These are phyloP conservation scores for Danio choprae DNA, from an alignment of 2,797 vertebrate genomes.

Conservation along the genomic window DNA sequence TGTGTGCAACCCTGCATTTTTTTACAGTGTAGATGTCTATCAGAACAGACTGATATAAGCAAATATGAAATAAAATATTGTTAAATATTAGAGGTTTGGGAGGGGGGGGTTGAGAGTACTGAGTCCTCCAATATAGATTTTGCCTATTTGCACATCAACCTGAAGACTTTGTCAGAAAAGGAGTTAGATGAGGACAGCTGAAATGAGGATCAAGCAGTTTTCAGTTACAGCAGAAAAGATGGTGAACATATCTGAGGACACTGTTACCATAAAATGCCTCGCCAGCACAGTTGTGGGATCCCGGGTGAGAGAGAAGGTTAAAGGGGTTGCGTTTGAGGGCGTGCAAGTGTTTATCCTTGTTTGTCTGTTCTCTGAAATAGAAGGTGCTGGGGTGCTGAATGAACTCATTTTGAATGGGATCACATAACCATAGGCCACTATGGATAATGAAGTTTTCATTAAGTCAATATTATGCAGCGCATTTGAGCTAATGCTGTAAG, in stretches of 20 bases:
- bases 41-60: too few species aligned
- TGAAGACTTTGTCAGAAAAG: neutral
- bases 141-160: neutral
- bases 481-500: neutral
- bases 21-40: too few species aligned
- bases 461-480: neutral
- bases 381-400: slow-evolving; percentile 33
- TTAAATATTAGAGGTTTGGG: too few species aligned
- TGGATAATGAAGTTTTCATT: slow-evolving; percentile 11
- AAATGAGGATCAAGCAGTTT: neutral
- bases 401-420: slow-evolving; percentile 23
- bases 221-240: slow-evolving; percentile 10
- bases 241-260: slow-evolving; percentile 27
- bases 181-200: slow-evolving; percentile 6
- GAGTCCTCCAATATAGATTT: too few species aligned
- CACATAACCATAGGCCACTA: slow-evolving; percentile 19
- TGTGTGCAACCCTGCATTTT: too few species aligned
- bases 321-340: slow-evolving; percentile 8
- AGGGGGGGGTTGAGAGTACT: too few species aligned
- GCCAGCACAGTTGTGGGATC: slow-evolving; percentile 35
- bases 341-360: slow-evolving; percentile 10
- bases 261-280: slow-evolving; percentile 22
- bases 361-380: slow-evolving; percentile 38
- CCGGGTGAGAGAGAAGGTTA: slow-evolving; percentile 10
- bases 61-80: too few species aligned